These are phyloP conservation scores for Lepidurus apus DNA, from an alignment of 1,140 invertebrate species.

Conservation along the genomic window DNA sequence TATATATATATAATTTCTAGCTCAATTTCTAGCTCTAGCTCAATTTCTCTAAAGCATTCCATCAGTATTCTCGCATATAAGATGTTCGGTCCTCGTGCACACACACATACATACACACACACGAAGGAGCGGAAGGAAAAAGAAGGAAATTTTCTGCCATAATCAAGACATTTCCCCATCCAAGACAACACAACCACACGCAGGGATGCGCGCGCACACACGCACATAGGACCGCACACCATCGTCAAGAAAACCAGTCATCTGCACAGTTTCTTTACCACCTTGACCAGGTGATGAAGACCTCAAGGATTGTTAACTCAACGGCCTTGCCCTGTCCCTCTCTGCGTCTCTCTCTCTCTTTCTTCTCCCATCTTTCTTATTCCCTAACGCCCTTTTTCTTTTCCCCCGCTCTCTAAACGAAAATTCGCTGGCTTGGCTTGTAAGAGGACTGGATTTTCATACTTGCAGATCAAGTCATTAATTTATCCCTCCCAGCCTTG, in stretches of 20 bases:
- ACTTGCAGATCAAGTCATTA: conserved; percentile 22
- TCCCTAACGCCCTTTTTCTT: conserved; percentile 23
- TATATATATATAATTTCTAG: no score
- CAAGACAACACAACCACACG: not conserved
- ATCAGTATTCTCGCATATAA: no score
- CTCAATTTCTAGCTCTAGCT: no score
- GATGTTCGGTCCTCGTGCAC: no score
- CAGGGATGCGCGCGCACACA: not conserved
- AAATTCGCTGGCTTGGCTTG: conserved; percentile 18
- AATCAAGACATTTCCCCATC: conserved; percentile 22
- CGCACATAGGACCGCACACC: conserved; percentile 22
- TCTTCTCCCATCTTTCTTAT: conserved; percentile 35
- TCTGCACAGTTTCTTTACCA: conserved; percentile 25
- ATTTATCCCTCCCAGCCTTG: conserved; percentile 21
- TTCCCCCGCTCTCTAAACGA: conserved; percentile 25
- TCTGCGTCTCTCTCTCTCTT: conserved; percentile 37
- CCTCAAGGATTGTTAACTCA: conserved; percentile 26
- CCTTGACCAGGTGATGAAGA: conserved; percentile 36
- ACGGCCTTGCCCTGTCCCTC: conserved; percentile 34
- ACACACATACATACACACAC: no score
- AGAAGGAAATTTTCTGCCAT: not conserved
- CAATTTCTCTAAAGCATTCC: no score
- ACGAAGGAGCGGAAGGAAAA: not conserved
- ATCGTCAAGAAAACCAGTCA: conserved; percentile 27
- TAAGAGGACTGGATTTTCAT: conserved; percentile 16